Base-by-base conservation (phyloP, 2,797 vertebrate genomes). In the Nannoperca obscura region DNA sequence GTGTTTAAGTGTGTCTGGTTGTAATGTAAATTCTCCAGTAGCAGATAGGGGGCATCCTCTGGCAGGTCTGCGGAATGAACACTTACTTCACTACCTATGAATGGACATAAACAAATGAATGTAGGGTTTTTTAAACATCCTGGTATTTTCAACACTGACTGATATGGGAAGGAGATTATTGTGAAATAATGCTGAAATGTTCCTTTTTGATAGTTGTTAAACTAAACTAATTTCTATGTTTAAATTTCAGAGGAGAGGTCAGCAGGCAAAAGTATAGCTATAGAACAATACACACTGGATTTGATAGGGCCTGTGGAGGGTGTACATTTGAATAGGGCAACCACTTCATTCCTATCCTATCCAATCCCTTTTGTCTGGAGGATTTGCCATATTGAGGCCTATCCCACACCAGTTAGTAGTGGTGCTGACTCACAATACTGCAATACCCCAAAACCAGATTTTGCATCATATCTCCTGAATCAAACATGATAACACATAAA, bases 1-100 rank as follows among this genome's bases (percentile, higher is more conserved):
- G 73, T 59, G 58, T 66, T 44, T 4, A 57, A 53, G 55, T 64
- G 67, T 3, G 84, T 91, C 17, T 75, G 83, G 78, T 92, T 91
- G 80, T 80, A 81, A 72, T 93, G 89, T 50, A 73, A 44, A 12
- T 92, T 81, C 44, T 89, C 83, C 60, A 65, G 20, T 3, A 60
- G 6, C 72, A 92, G 90, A 67, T 87, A 86, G 66, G 93, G 85
- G 72, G 86, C 61, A 15, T 90, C 85, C 44, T 80, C 90, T 13
- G 78, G 80, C 8, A 76, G 78, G n/a, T 76, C 83, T 78, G 79
- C 12, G 52, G 82, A 32, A 34, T 90, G 89, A 76, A 86, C 73
- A 52, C 92, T 91, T 36, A 50, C 49, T 50, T 84, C 80, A 80
- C 87, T 85, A 49, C 93, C 88, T 72, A 89, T 75, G 11, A 83